Conservation (phyloP, 2,888 invertebrate species). For the Drosophila siamana region DNA sequence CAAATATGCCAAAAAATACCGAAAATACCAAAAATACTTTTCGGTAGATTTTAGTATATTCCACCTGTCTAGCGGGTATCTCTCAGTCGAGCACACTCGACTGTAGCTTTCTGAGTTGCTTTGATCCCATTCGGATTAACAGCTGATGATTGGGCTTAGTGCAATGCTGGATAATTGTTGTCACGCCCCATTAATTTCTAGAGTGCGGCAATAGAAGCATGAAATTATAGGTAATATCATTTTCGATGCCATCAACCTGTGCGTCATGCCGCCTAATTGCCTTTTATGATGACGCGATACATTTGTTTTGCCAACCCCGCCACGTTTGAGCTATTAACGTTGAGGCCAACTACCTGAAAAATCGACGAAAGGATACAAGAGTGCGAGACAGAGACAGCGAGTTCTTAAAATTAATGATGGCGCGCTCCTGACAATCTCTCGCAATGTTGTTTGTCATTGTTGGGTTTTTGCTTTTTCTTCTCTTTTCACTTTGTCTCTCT, state of each 20-base stretch:
- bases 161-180: conserved; percentile 56
- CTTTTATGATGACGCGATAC: conserved; percentile 66
- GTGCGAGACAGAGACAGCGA: neutral
- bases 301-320: conserved; percentile 40
- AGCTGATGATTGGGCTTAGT: neutral
- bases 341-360: conserved; percentile 56
- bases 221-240: conserved; percentile 55
- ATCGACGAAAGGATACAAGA: conserved; percentile 49
- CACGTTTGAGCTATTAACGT: conserved; percentile 31
- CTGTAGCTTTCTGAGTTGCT: no score
- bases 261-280: conserved; percentile 70
- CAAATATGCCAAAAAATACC: no score
- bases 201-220: conserved; percentile 35
- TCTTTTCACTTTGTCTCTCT: neutral
- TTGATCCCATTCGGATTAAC: neutral
- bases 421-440: conserved; percentile 57
- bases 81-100: no score
- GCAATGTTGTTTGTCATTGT: conserved; percentile 66
- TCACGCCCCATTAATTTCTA: conserved; percentile 68
- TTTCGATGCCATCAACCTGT: conserved; percentile 60
- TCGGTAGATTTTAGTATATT: no score
- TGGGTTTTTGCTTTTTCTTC: conserved; percentile 45
- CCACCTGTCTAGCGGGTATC: no score
- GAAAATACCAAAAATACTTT: no score
- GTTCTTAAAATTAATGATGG: conserved; percentile 72